Evolutionary conservation across 1,140 invertebrate genomes (phyloP), one percentile per base, ranked within the genome.

Genomic region (Manduca sexta): DNA sequence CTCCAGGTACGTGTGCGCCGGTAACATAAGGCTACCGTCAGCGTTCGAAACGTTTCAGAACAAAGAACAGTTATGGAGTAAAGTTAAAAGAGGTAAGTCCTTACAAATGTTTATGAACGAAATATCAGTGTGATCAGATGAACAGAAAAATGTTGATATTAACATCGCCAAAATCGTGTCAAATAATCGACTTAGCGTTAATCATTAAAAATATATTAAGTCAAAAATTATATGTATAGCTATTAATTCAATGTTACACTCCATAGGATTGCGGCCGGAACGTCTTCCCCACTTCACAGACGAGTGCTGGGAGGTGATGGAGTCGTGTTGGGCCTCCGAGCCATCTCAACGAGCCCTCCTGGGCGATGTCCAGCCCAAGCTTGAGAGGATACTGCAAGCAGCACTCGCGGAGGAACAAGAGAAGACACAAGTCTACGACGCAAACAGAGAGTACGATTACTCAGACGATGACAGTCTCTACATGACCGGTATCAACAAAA

Each of bases 51-150:
- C 93, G 53, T 97, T 95, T 79, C 91, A 92, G 60, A 95, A 94
- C 57, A 97, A 97, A 71, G 95, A 97, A 73, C 93, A 95, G 62
- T 79, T 97, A 0, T 97, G 95, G 94, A 93, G 85, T 37, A 93
- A 90, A 74, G 95, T 97, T 0, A 91, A 91, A 68, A 91, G 91
- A 92, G 95, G 94, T 95, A 80, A 60, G 45, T 35, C 3, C n/a
- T 30, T 30, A n/a, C n/a, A n/a, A n/a, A n/a, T n/a, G n/a, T n/a
- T n/a, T n/a, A n/a, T n/a, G n/a, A n/a, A n/a, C n/a, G n/a, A n/a
- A n/a, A n/a, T n/a, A n/a, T n/a, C n/a, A n/a, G n/a, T n/a, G n/a
- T n/a, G n/a, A n/a, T n/a, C n/a, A n/a, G n/a, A n/a, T n/a, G n/a
- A n/a, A 35, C 33, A 35, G 33, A 11, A 4, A 35, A 3, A 11